Evolutionary conservation across 2,797 vertebrate genomes (phyloP).

Genomic region (Botia kubotai): DNA sequence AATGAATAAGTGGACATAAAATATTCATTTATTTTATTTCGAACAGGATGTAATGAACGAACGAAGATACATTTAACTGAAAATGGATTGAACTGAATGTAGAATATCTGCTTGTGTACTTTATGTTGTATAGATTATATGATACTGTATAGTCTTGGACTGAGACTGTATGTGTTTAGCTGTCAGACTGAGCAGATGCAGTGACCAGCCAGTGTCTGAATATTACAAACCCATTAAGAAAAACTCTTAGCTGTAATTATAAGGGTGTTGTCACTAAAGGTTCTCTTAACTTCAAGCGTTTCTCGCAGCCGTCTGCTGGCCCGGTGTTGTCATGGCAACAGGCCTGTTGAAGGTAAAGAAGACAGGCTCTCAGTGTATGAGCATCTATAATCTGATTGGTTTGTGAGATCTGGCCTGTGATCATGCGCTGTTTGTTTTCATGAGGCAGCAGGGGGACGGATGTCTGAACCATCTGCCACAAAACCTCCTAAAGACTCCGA

Average conservation of each 20-base stretch:
- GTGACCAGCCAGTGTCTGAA: not conserved
- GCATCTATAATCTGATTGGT: constrained; percentile 25
- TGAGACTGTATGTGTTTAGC: not conserved
- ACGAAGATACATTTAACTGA: not conserved
- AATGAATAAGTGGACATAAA: not conserved
- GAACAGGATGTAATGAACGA: not conserved
- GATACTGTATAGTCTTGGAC: not conserved
- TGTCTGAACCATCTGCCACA: constrained; percentile 29
- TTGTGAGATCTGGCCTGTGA: constrained; percentile 4
- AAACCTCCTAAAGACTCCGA: not conserved
- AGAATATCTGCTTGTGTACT: not conserved
- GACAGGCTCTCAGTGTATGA: constrained; percentile 9
- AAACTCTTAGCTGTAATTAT: not conserved
- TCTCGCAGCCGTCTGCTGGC: not conserved
- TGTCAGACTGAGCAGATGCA: not conserved
- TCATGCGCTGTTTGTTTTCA: constrained; percentile 38
- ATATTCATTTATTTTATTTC: not conserved
- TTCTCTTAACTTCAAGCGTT: not conserved
- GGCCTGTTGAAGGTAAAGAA: constrained; percentile 7
- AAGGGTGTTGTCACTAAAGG: not conserved
- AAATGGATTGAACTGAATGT: no score
- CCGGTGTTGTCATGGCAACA: constrained; percentile 2
- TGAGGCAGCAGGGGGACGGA: constrained; percentile 27
- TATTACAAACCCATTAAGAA: not conserved
- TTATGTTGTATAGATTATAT: not conserved